Evolutionary conservation across 1,140 invertebrate genomes (phyloP).

Genomic region (Drosophila rufa): DNA sequence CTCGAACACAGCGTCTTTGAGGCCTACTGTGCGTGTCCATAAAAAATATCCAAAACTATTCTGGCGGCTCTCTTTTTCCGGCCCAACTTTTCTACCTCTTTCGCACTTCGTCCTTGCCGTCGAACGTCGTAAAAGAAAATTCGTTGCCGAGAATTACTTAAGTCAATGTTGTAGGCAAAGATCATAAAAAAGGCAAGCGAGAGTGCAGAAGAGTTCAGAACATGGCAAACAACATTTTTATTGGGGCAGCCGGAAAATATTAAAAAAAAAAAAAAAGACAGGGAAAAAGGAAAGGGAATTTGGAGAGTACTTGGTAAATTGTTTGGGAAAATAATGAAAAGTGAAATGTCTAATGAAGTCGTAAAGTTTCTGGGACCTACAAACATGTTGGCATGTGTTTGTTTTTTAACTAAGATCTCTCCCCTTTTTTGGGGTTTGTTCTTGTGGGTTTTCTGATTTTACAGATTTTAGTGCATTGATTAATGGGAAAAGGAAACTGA

Average conservation of each 20-base stretch:
- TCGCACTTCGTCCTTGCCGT: slow-evolving; percentile 53
- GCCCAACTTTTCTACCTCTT: slow-evolving; percentile 9
- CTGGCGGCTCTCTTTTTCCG: slow-evolving; percentile 46
- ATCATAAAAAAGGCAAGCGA: slow-evolving; percentile 64
- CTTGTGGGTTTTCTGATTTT: slow-evolving; percentile 59
- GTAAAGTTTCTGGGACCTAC: slow-evolving; percentile 56
- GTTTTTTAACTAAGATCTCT: slow-evolving; percentile 18
- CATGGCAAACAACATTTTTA: slow-evolving; percentile 58
- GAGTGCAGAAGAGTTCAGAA: slow-evolving; percentile 51
- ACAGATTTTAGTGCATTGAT: slow-evolving; percentile 38
- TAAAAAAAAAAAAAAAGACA: slow-evolving; percentile 49
- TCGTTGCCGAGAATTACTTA: slow-evolving; percentile 77
- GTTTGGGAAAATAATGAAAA: slow-evolving; percentile 66
- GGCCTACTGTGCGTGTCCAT: slow-evolving; percentile 61
- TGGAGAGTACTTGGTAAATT: slow-evolving; percentile 63
- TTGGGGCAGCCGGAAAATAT: slow-evolving; percentile 77
- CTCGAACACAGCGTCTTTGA: slow-evolving; percentile 15
- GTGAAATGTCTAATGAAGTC: slow-evolving; percentile 80
- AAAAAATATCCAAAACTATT: slow-evolving; percentile 70
- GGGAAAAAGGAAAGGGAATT: slow-evolving; percentile 47
- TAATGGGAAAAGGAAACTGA: slow-evolving; percentile 46
- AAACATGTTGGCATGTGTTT: slow-evolving; percentile 62
- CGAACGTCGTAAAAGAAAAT: slow-evolving; percentile 60
- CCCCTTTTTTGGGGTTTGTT: slow-evolving; percentile 33
- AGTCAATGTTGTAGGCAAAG: slow-evolving; percentile 74